Conservation (phyloP, 2,797 vertebrate species). For the Acipenser transmontanus region DNA sequence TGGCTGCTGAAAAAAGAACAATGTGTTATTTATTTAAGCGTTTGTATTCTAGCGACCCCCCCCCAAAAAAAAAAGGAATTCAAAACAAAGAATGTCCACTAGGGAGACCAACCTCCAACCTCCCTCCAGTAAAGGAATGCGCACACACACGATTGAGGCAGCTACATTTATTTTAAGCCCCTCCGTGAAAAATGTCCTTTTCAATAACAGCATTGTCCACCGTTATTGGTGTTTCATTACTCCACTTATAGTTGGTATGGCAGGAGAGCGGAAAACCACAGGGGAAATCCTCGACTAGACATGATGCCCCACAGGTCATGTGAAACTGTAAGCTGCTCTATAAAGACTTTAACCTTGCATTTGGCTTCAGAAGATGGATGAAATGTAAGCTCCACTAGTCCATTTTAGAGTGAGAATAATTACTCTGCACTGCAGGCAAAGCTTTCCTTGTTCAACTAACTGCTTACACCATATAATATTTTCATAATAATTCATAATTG, state of each 20-base stretch:
- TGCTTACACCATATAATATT: too few species aligned
- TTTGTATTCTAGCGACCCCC: too few species aligned
- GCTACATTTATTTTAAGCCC: background rate
- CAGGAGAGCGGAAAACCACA: background rate
- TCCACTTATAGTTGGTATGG: background rate
- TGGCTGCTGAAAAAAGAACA: too few species aligned
- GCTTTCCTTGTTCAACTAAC: too few species aligned
- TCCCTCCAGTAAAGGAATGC: background rate
- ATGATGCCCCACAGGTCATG: background rate
- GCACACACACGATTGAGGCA: background rate
- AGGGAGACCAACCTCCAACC: background rate
- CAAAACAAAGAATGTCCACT: too few species aligned
- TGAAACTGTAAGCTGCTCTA: background rate
- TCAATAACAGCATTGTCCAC: background rate
- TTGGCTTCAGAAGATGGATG: background rate
- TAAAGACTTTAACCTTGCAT: background rate
- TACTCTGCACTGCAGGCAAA: too few species aligned
- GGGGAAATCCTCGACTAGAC: constrained; percentile 1
- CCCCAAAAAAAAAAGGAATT: background rate
- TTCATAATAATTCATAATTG: too few species aligned
- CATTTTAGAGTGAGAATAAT: too few species aligned
- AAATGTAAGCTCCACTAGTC: background rate
- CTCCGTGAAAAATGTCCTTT: background rate
- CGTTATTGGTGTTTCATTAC: constrained; percentile 3
- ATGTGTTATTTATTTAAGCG: too few species aligned